phyloP scores from a whole-genome alignment of 2,888 invertebrate species.

The Nebria salina region DNA sequence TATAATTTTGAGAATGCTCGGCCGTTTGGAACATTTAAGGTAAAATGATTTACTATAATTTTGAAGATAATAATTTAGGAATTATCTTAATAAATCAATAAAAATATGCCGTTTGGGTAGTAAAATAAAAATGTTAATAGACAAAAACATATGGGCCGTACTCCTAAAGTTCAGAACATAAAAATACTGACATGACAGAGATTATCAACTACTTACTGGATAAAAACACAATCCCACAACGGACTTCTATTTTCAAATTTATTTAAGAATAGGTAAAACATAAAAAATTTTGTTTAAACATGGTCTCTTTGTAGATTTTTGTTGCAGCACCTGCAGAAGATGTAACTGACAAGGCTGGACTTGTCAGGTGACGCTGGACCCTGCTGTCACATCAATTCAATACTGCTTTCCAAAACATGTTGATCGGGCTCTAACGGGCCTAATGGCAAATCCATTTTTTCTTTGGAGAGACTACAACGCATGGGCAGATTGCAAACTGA shows the following conservation, averaged over 20 bases:
- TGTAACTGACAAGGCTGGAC: conserved; percentile 60
- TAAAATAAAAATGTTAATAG: background rate
- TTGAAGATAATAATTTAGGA: no score
- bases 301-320: conserved; percentile 54
- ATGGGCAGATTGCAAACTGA: conserved; percentile 54
- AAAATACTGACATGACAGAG: conserved; percentile 40
- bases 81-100: no score
- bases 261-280: conserved; percentile 35
- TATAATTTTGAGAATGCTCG: no score
- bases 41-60: no score
- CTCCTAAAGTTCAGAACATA: conserved; percentile 21
- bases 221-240: conserved; percentile 34
- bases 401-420: conserved; percentile 41
- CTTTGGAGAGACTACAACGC: conserved; percentile 48
- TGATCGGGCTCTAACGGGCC: conserved; percentile 43
- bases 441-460: conserved; percentile 19
- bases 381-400: conserved; percentile 45
- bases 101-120: background rate
- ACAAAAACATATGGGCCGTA: conserved; percentile 27
- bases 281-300: conserved; percentile 47
- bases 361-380: conserved; percentile 52
- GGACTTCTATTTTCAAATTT: conserved; percentile 30
- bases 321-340: conserved; percentile 63
- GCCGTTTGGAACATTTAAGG: no score
- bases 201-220: conserved; percentile 20